Evolutionary conservation across 1,140 invertebrate genomes (phyloP).

Genomic region (Bombus consobrinus): DNA sequence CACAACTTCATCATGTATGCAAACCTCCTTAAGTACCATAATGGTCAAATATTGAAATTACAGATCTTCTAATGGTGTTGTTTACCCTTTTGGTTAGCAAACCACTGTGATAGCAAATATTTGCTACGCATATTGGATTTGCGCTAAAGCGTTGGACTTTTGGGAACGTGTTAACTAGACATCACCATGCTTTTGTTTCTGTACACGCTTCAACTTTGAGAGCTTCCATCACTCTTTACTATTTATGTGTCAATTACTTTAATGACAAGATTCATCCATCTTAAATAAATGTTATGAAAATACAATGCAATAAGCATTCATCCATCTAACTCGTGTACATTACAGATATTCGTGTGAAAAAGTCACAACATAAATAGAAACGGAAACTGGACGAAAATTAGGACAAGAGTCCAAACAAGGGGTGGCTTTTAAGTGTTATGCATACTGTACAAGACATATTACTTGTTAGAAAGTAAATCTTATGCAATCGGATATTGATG

Average conservation of each 20-base stretch:
- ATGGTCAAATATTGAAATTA: constrained; percentile 27
- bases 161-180: not conserved
- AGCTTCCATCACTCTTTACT: too few relatives aligned
- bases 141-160: too few relatives aligned
- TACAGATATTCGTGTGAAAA: not conserved
- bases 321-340: not conserved
- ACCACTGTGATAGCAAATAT: constrained; percentile 14
- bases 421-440: not conserved
- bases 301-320: not conserved
- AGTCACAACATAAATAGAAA: not conserved
- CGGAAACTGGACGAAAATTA: not conserved
- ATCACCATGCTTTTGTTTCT: not conserved
- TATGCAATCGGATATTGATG: not conserved
- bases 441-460: too few relatives aligned
- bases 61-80: not conserved
- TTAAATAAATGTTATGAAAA: not conserved
- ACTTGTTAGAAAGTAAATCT: constrained; percentile 1
- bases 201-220: not conserved
- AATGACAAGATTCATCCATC: too few relatives aligned
- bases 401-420: not conserved
- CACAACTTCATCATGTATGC: not conserved
- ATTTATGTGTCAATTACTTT: too few relatives aligned
- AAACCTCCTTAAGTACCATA: not conserved
- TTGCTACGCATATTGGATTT: not conserved
- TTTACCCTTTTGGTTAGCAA: not conserved